These are phyloP conservation scores for Megaceryle alcyon DNA, from an alignment of 2,797 vertebrate genomes.

Conservation along the genomic window DNA sequence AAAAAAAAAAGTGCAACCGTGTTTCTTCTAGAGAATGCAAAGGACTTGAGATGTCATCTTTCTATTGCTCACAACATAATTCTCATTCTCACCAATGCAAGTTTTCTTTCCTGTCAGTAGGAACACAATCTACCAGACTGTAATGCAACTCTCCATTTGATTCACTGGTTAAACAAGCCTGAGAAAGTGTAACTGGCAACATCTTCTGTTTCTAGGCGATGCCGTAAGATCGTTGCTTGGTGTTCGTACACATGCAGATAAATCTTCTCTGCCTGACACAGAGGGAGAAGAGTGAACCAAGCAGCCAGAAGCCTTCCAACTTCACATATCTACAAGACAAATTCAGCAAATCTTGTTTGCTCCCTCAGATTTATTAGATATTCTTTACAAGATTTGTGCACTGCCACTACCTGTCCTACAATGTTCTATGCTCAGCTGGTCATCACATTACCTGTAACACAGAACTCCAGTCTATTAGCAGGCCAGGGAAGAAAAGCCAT, in stretches of 20 bases:
- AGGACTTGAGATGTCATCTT: neutral
- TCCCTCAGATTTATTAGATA: neutral
- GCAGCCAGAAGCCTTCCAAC: neutral
- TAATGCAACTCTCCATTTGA: neutral
- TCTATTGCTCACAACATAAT: neutral
- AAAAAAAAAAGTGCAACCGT: neutral
- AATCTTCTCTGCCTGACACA: neutral
- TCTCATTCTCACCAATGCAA: neutral
- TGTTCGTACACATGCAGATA: neutral
- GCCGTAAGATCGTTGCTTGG: neutral
- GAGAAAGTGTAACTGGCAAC: neutral
- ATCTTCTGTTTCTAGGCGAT: neutral
- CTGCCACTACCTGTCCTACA: neutral
- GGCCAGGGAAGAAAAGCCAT: neutral
- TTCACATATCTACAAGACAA: neutral
- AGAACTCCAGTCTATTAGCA: neutral
- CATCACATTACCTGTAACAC: neutral
- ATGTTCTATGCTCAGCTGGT: neutral
- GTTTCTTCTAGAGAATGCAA: neutral
- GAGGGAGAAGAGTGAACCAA: neutral
- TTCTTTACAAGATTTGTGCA: neutral
- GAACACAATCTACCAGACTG: neutral
- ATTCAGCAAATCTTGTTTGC: neutral
- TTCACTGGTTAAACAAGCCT: neutral
- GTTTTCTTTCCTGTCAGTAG: neutral